Base-by-base conservation (phyloP, 1,140 invertebrate genomes). In the Ditylenchus dipsaci region DNA sequence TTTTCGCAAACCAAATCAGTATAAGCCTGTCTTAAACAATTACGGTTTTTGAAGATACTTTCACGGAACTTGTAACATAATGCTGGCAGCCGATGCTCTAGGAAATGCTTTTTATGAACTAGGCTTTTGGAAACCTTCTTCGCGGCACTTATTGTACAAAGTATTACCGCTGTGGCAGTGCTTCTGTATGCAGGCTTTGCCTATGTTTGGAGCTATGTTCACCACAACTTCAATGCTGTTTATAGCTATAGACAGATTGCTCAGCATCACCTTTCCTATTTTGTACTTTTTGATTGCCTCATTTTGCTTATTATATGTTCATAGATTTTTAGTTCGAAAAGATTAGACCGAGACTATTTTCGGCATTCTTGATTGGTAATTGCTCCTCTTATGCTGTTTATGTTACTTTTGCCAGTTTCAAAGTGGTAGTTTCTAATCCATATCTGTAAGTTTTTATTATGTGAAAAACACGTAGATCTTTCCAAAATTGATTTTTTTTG, bases 141-240 rank as follows among this genome's bases (percentile, higher is more conserved):
- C n/a, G 11, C 11, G n/a, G n/a, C 43, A 45, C 11, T 13, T 11
- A n/a, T 45, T 45, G 11, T 45, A 38, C 19, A 15, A 11, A 11
- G n/a, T n/a, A n/a, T n/a, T n/a, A n/a, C n/a, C n/a, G n/a, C 57
- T 59, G 11, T 59, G 21, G 21, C 11, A 21, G 57, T 59, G 57
- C 19, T 38, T 11, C 15, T 9, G 9, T 11, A 59, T 59, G 29
- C 57, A 59, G 19, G 9, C 57, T 13, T 11, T 59, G 19, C 29
- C 57, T 11, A 21, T 59, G 57, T 59, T 59, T 38, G 57, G 57
- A 13, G 57, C 57, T 38, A 59, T 59, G 11, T 59, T 59, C 57
- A 59, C 57, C 57, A 59, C 57, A 11, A 21, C 9, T 21, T 23
- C 21, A 11, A 59, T 59, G 57, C 11, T 59, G 11, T 59, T 59